Evolutionary conservation across 2,797 vertebrate genomes (phyloP), one percentile per base, ranked within the genome.

Genomic region (Anisognathus igniventris): DNA sequence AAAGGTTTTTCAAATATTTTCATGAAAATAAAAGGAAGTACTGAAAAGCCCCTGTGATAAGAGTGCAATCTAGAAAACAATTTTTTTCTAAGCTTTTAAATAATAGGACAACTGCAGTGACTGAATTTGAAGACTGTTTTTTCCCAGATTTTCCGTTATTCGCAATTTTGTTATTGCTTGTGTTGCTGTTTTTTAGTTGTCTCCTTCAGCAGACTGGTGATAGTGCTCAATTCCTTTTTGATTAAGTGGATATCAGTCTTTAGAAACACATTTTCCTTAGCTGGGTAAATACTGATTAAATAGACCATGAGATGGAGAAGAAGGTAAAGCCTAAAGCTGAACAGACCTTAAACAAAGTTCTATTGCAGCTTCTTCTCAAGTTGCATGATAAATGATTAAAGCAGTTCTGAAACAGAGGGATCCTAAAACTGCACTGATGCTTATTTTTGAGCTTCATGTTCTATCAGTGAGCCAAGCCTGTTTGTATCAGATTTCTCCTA

Each of bases 391-490:
- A 90, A 28, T 28, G 7, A 21, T 39, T 47, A 17, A n/a, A 50
- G 30, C 48, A 47, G 23, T 83, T 73, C 11, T 2, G 4, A 64
- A 80, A 14, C 23, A 22, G 33, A n/a, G 18, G 10, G 19, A 22
- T 86, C 19, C 35, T 74, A 48, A 71, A 53, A 82, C 21, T 48
- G 53, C 12, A 23, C 45, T 64, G 61, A 37, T 47, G 14, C 22
- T 67, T 13, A 5, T 14, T 88, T 90, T 77, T 92, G 22, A 60
- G 14, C 14, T 76, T 86, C 3, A 1, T 47, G 17, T 66, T 73
- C 30, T 70, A 0, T 65, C 24, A 54, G 48, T 53, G 20, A 75
- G 30, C 0, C 0, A 65, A 82, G 20, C 15, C 37, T 53, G 31
- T 48, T 72, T 61, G 42, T n/a, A 15, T 83, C 42, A 25, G 24